Percentiles rank a stretch among this genome's conserved stretches.
phyloP scores from a whole-genome alignment of 2,113 vertebrate genomes.

The Apteryx mantelli region DNA sequence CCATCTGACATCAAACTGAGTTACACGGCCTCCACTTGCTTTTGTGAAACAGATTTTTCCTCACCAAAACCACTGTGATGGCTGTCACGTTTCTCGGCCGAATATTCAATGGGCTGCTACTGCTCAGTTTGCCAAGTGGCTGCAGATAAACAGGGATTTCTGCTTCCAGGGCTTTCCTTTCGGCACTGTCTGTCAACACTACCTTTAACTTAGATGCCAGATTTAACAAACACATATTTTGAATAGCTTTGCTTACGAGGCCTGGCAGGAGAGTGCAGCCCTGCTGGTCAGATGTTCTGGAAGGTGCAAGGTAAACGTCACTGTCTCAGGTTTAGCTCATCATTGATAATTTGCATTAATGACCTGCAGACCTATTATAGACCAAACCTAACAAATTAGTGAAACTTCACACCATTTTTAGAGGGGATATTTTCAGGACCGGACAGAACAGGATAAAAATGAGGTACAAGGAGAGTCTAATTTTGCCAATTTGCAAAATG shows the following conservation, averaged over 20 bases:
- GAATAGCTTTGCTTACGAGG: not conserved
- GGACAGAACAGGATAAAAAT: not conserved
- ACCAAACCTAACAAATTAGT: not conserved
- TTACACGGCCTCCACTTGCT: not conserved
- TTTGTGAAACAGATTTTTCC: not conserved
- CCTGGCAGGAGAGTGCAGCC: not conserved
- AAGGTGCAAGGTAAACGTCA: not conserved
- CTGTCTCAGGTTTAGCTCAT: not conserved
- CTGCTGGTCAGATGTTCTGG: not conserved
- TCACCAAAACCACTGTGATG: not conserved
- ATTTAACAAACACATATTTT: not conserved
- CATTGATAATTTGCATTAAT: not conserved
- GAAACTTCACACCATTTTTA: not conserved
- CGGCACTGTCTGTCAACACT: fast-evolving
- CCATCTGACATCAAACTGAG: not conserved
- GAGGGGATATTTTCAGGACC: not conserved
- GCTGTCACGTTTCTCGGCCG: not conserved
- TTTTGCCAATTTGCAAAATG: not conserved
- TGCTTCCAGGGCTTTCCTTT: not conserved
- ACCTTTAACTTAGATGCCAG: not conserved
- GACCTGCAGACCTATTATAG: not conserved
- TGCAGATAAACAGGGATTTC: not conserved
- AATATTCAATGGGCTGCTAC: not conserved
- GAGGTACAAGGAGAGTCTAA: not conserved
- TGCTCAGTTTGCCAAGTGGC: not conserved